Evolutionary conservation across 2,888 invertebrate species (phyloP).

Genomic region (Stenodema calcarata): DNA sequence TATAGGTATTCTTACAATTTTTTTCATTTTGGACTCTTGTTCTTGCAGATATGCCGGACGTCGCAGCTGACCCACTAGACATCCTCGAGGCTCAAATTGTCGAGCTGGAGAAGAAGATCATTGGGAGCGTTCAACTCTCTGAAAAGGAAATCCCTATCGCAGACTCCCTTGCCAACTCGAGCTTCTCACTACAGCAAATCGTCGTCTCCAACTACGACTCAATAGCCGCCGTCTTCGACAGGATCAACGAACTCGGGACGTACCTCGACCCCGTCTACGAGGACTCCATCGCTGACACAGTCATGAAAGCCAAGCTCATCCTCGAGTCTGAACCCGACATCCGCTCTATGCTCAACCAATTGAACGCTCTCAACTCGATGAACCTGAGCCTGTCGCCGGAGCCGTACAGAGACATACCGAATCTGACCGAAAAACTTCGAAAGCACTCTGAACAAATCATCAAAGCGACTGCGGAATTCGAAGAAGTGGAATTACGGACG

Average conservation of each 20-base stretch:
- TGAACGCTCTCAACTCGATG: slow-evolving; percentile 17
- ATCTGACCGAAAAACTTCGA: slow-evolving; percentile 25
- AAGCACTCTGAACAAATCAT: slow-evolving; percentile 21
- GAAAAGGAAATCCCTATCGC: slow-evolving; percentile 28
- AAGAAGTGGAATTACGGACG: not conserved
- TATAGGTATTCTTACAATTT: too few species aligned
- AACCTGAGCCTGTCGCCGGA: slow-evolving; percentile 4
- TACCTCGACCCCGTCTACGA: slow-evolving; percentile 45
- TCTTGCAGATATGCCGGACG: slow-evolving; percentile 10
- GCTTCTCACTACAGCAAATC: not conserved
- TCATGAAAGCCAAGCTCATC: slow-evolving; percentile 31
- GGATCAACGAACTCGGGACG: slow-evolving; percentile 32
- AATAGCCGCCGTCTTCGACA: slow-evolving; percentile 27
- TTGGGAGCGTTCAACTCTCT: slow-evolving; percentile 12
- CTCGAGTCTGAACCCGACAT: slow-evolving; percentile 41
- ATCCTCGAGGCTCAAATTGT: slow-evolving; percentile 39
- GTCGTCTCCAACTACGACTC: slow-evolving; percentile 28
- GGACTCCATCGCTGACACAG: not conserved
- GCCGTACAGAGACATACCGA: slow-evolving; percentile 34
- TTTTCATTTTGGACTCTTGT: too few species aligned
- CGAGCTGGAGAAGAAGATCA: slow-evolving; percentile 40
- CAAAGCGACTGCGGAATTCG: not conserved
- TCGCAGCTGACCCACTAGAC: slow-evolving; percentile 28
- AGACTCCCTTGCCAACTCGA: slow-evolving; percentile 26
- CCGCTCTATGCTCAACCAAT: slow-evolving; percentile 14